Base-by-base conservation (phyloP, 2,888 invertebrate genomes). In the Monoplex corrugatus region DNA sequence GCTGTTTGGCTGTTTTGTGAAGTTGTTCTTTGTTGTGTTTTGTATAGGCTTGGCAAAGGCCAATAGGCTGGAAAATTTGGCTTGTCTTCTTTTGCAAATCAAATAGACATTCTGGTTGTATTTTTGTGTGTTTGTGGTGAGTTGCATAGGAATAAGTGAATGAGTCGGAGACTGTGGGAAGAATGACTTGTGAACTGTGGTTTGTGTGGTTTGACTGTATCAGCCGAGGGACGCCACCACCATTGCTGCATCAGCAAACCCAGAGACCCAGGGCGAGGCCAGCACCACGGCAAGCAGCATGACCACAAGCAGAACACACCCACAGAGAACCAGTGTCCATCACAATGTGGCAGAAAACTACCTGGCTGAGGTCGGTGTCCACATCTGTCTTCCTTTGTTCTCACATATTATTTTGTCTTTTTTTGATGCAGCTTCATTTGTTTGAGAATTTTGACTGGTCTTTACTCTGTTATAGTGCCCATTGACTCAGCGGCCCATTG, bases 311-410 rank as follows among this genome's bases (percentile, higher is more conserved):
- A 28, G 43, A 3, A 43, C 28, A 28, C 5, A 10, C 40, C 40
- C 19, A 32, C 85, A 63, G n/a, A 50, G 38, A 38, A 43, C 86
- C 3, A 43, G 43, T 23, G 6, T 63, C 13, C 88, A 88, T 35
- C 88, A 82, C 35, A 38, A 68, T 32, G 10, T 88, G 45, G 88
- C 88, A 19, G 82, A 90, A 68, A 87, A 85, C 45, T 91, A 91
- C 88, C 38, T 91, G 40, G 43, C 45, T 1, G 89, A 90, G 88
- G 91, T 91, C 82, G 43, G 78, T 35, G 0, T 63, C 43, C 28
- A 16, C 5, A 23, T 80, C 43, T 72, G 68, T 72, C 32, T 23
- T 40, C 23, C n/a, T n/a, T n/a, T n/a, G n/a, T n/a, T n/a, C n/a
- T n/a, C n/a, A n/a, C n/a, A n/a, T n/a, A n/a, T n/a, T n/a, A n/a